Conservation (phyloP, 2,888 invertebrate genomes). For the Oscheius sp. region DNA sequence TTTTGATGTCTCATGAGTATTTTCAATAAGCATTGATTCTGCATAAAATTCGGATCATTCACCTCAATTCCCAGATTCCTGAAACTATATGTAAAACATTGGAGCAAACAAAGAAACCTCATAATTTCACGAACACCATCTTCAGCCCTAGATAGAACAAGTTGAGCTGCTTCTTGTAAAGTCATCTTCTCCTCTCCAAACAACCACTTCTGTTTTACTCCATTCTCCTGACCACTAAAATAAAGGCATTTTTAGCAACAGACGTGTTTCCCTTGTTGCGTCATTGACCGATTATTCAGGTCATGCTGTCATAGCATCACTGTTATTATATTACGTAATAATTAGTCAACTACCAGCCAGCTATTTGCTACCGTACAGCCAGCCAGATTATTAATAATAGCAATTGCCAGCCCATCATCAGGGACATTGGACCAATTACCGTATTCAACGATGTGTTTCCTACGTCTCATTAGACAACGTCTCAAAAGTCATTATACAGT, state of each 20-base stretch:
- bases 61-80: too few relatives aligned
- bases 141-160: constrained; percentile 36
- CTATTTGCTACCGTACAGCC: too few relatives aligned
- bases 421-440: constrained; percentile 24
- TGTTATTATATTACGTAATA: constrained; percentile 2
- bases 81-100: too few relatives aligned
- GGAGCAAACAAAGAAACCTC: too few relatives aligned
- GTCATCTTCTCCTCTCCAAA: constrained; percentile 46
- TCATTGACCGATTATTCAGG: constrained; percentile 1
- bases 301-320: neutral
- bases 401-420: constrained; percentile 28
- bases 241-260: neutral
- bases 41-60: too few relatives aligned
- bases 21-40: too few relatives aligned
- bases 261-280: constrained; percentile 10
- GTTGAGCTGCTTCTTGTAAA: constrained; percentile 38
- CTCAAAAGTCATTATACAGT: constrained; percentile 6
- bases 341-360: too few relatives aligned
- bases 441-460: constrained; percentile 18
- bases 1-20: too few relatives aligned
- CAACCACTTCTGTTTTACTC: constrained; percentile 51
- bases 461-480: constrained; percentile 21
- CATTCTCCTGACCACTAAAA: constrained; percentile 29
- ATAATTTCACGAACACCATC: constrained; percentile 26
- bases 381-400: too few relatives aligned